These are phyloP conservation scores for Poeciliopsis presidionis DNA, from an alignment of 2,797 vertebrate genomes.

Conservation along the genomic window DNA sequence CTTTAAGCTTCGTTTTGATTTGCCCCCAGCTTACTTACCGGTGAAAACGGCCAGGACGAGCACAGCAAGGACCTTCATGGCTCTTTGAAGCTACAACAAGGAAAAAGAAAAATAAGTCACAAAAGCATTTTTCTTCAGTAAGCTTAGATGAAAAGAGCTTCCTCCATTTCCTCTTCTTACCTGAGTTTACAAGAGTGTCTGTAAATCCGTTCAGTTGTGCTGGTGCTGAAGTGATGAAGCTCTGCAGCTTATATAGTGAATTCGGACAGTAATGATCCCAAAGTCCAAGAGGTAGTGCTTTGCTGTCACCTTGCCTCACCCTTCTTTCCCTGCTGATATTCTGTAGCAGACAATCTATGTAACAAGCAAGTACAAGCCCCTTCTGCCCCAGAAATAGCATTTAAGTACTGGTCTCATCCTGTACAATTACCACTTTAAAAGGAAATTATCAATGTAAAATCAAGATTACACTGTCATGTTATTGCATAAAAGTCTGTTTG, in stretches of 20 bases:
- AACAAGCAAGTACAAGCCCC: background rate
- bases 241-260: conserved; percentile 62
- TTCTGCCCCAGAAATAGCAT: background rate
- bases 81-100: conserved; percentile 34
- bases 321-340: conserved; percentile 25
- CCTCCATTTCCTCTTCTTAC: conserved; percentile 45
- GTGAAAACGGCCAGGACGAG: conserved; percentile 73
- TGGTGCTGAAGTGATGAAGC: conserved; percentile 37
- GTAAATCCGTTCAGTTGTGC: conserved; percentile 45
- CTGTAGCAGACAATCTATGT: conserved; percentile 22
- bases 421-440: background rate
- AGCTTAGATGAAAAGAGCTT: background rate
- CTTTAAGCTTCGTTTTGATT: background rate
- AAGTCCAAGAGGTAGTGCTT: conserved; percentile 72
- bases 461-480: background rate
- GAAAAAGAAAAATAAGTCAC: conserved; percentile 13
- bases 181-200: conserved; percentile 55
- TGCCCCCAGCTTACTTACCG: conserved; percentile 58
- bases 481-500: background rate
- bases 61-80: conserved; percentile 78
- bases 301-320: conserved; percentile 69
- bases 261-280: conserved; percentile 56
- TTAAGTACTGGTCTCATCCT: background rate
- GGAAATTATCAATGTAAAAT: background rate
- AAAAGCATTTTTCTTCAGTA: background rate